Percentiles rank a stretch among this genome's conserved stretches.
These are phyloP conservation scores for Monoplex corrugatus DNA, from an alignment of 2,888 invertebrate genomes.

Conservation along the genomic window DNA sequence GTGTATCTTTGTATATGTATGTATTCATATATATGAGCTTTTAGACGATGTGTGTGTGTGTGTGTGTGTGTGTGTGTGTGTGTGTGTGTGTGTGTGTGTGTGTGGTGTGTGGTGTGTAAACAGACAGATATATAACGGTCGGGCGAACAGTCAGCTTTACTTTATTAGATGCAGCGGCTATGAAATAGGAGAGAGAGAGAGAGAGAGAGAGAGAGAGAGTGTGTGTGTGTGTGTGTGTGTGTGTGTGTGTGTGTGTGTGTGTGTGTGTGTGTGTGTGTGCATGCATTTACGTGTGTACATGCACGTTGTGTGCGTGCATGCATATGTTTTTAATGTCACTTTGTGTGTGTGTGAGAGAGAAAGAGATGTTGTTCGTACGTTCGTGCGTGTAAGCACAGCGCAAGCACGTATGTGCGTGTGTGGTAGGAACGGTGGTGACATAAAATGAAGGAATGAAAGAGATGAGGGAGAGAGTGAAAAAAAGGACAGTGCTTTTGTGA, in stretches of 20 bases:
- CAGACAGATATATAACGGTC: no score
- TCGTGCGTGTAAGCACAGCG: neutral
- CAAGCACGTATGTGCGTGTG: neutral
- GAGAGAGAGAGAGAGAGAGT: neutral
- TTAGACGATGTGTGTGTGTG: no score
- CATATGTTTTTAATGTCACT: no score
- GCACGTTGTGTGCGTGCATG: neutral
- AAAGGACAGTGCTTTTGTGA: no score
- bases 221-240: neutral
- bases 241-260: slow-evolving; percentile 17
- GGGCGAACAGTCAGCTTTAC: no score
- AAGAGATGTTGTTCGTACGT: neutral
- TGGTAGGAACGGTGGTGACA: no score
- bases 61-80: no score
- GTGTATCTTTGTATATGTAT: no score
- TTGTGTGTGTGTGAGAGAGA: neutral
- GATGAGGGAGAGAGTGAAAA: no score
- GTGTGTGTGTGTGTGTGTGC: slow-evolving; percentile 24
- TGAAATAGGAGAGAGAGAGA: no score
- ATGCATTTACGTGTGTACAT: neutral
- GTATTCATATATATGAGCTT: neutral
- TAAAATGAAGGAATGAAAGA: no score
- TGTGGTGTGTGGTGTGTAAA: neutral
- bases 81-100: neutral
- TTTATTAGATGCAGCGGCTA: no score